Conservation (phyloP, 2,797 vertebrate genomes). For the Eulemur coronatus region DNA sequence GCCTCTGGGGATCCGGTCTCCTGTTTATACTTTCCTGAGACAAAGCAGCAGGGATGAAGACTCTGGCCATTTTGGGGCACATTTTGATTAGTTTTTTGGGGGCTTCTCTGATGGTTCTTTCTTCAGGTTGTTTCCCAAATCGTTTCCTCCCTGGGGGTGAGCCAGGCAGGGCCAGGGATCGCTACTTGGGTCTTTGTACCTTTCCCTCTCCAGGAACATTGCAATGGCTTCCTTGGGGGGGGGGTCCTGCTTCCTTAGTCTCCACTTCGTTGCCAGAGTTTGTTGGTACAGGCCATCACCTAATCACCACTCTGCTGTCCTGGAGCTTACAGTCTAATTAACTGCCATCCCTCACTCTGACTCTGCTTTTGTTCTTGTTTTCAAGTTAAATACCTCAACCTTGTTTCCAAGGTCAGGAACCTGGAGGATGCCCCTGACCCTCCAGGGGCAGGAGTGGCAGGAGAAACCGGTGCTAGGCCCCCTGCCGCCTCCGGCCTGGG, state of each 20-base stretch:
- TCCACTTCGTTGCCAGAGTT: neutral
- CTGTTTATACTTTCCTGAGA: slow-evolving; percentile 19
- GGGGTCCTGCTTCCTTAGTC: neutral
- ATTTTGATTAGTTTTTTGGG: neutral
- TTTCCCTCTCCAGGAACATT: neutral
- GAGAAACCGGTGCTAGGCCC: rapidly evolving
- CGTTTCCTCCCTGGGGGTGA: neutral
- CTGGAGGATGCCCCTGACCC: neutral
- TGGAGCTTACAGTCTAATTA: neutral
- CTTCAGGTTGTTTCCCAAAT: slow-evolving; percentile 26
- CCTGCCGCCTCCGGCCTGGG: neutral
- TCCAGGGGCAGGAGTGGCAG: neutral
- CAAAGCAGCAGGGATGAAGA: neutral
- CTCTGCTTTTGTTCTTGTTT: neutral
- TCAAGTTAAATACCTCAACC: neutral
- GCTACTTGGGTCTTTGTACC: neutral
- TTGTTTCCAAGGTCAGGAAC: neutral
- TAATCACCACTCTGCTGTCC: neutral
- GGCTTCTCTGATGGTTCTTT: neutral
- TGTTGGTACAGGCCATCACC: neutral
- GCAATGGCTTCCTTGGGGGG: neutral
- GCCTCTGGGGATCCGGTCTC: neutral
- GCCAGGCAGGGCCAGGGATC: neutral
- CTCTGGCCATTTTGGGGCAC: neutral
- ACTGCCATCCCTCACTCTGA: neutral